phyloP scores from a whole-genome alignment of 1,140 invertebrate genomes.

The Halictus rubicundus region DNA sequence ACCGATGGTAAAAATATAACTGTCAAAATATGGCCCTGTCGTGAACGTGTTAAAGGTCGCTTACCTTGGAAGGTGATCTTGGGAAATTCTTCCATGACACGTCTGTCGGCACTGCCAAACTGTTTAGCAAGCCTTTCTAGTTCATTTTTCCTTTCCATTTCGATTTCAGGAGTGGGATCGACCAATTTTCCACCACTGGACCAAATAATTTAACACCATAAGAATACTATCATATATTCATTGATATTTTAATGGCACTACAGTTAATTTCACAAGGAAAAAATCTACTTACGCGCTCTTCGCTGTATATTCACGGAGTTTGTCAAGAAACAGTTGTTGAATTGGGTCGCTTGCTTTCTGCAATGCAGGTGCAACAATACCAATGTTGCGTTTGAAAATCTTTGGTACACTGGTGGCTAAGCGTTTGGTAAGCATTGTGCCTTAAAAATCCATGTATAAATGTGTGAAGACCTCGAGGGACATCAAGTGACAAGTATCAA shows the following conservation, averaged over 20 bases:
- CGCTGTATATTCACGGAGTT: conserved; percentile 93
- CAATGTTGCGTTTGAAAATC: conserved; percentile 83
- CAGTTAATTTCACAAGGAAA: too few species aligned
- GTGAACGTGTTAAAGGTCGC: too few species aligned
- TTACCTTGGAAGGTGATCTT: conserved; percentile 88
- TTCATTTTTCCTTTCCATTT: conserved; percentile 88
- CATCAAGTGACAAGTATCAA: not conserved
- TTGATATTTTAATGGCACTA: not conserved
- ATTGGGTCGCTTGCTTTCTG: conserved; percentile 93
- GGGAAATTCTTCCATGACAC: conserved; percentile 94
- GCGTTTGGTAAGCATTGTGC: conserved; percentile 72
- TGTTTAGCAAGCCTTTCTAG: conserved; percentile 89
- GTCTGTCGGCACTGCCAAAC: conserved; percentile 87
- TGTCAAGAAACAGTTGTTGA: conserved; percentile 95
- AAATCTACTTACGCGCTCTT: conserved; percentile 84
- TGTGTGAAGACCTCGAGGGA: not conserved
- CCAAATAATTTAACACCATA: conserved; percentile 2
- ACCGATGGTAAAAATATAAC: too few species aligned
- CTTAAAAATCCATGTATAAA: conserved; percentile 39
- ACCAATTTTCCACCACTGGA: conserved; percentile 89
- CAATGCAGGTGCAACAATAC: conserved; percentile 85
- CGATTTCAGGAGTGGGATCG: conserved; percentile 88
- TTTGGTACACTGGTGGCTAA: conserved; percentile 61
- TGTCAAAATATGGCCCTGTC: too few species aligned
- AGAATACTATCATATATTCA: conserved; percentile 5